These are phyloP conservation scores for Thomomys bottae DNA, from an alignment of 2,113 vertebrate species.

Conservation along the genomic window DNA sequence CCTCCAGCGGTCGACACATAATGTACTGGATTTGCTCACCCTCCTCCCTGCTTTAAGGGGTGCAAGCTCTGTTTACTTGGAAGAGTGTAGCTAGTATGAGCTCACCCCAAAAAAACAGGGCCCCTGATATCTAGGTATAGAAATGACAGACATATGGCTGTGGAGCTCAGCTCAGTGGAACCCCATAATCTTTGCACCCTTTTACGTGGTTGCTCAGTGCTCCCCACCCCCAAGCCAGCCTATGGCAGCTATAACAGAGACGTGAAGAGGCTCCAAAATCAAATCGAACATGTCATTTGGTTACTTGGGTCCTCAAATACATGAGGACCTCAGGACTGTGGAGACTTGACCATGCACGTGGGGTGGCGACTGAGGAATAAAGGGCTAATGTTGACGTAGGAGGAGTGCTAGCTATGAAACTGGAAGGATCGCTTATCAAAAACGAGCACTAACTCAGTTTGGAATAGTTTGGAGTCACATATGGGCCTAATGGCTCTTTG, in stretches of 20 bases:
- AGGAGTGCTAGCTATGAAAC: background rate
- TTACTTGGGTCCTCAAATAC: slow-evolving; percentile 49
- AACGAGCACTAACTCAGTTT: slow-evolving; percentile 32
- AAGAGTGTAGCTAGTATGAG: no score
- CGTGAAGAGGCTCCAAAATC: slow-evolving; percentile 24
- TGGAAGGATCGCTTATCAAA: background rate
- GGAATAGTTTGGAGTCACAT: slow-evolving; percentile 32
- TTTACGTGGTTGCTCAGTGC: background rate
- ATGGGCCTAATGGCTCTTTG: slow-evolving; percentile 19
- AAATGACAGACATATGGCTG: background rate
- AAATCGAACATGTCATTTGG: background rate
- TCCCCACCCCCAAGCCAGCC: background rate
- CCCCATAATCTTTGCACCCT: slow-evolving; percentile 12
- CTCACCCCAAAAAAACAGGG: background rate
- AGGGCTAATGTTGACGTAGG: slow-evolving; percentile 6
- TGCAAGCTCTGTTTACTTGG: background rate
- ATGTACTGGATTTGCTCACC: no score
- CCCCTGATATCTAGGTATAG: background rate
- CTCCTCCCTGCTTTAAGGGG: no score
- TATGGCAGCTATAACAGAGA: slow-evolving; percentile 1
- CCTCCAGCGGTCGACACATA: no score
- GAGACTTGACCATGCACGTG: no score
- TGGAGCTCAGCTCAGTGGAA: slow-evolving; percentile 54
- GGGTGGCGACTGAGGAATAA: background rate
- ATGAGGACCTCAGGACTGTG: no score